Evolutionary conservation across 2,113 vertebrate genomes (phyloP), one percentile per base, ranked within the genome.

Genomic region (Arvicanthis niloticus): DNA sequence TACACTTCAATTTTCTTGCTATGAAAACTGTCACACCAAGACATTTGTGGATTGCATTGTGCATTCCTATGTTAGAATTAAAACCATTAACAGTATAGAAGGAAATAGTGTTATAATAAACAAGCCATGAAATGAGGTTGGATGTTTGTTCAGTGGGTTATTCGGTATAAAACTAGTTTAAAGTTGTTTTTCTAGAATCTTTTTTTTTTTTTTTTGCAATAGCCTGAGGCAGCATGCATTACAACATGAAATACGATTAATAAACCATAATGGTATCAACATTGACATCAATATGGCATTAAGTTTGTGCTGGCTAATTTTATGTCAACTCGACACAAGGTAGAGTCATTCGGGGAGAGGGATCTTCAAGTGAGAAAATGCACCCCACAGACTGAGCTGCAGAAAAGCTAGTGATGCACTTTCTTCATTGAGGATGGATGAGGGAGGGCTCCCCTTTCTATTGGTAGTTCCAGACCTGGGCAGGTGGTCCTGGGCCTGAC

Each of bases 101-200:
- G 12, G 37, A 40, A 86, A 75, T 72, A 62, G 45, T 48, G 37
- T 31, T 85, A 78, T 58, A 89, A 91, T 77, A 94, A 94, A 91
- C 17, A 91, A 24, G 19, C 29, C 29, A 56, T 13, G 19, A 56
- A 56, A 93, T 91, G 67, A 96, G 92, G 82, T 75, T 53, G 65
- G 65, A 78, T 95, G 37, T 94, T 91, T 95, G 22, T 72, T 19
- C 22, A 40, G 26, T 85, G 68, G 95, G 90, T 88, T 73, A 67
- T 92, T 19, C 5, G 56, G 24, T 37, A 75, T 73, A 80, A 91
- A 77, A 80, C 12, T 45, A 88, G 90, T n/a, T 56, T 37, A 53
- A 42, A 85, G 13, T 67, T 84, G 73, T 82, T 95, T 90, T 62
- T 82, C 48, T 42, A 82, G 16, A 31, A 37, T 90, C 29, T 4